Conservation (phyloP, 2,113 vertebrate species). For the Ia io region DNA sequence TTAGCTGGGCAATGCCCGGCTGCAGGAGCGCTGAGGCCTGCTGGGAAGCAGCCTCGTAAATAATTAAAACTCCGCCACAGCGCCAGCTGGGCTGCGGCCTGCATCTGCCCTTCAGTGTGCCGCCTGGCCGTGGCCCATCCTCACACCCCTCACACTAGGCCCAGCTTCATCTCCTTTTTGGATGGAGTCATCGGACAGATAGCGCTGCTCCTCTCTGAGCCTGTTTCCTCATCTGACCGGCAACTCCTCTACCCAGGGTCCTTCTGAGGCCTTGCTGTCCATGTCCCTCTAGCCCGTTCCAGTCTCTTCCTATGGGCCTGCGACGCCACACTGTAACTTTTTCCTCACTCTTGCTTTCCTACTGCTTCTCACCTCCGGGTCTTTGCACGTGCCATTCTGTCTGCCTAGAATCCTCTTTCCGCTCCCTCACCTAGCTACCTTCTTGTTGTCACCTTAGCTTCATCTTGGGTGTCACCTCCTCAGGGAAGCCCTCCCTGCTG, state of each 20-base stretch:
- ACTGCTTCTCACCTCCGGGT: not conserved
- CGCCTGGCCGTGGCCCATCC: not conserved
- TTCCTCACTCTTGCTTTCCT: not conserved
- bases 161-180: not conserved
- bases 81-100: not conserved
- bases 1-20: not conserved
- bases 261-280: not conserved
- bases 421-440: not conserved
- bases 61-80: not conserved
- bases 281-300: not conserved
- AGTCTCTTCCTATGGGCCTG: not conserved
- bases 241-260: not conserved
- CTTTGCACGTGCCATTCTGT: not conserved
- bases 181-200: not conserved
- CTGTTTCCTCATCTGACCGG: not conserved
- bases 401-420: not conserved
- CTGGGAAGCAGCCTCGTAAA: not conserved
- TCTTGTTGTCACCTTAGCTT: not conserved
- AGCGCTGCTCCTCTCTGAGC: not conserved
- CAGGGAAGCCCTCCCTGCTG: not conserved
- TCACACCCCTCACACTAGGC: not conserved
- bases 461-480: not conserved
- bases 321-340: not conserved
- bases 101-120: not conserved
- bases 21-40: not conserved